phyloP scores from a whole-genome alignment of 2,797 vertebrate genomes.

The Poeciliopsis presidionis region DNA sequence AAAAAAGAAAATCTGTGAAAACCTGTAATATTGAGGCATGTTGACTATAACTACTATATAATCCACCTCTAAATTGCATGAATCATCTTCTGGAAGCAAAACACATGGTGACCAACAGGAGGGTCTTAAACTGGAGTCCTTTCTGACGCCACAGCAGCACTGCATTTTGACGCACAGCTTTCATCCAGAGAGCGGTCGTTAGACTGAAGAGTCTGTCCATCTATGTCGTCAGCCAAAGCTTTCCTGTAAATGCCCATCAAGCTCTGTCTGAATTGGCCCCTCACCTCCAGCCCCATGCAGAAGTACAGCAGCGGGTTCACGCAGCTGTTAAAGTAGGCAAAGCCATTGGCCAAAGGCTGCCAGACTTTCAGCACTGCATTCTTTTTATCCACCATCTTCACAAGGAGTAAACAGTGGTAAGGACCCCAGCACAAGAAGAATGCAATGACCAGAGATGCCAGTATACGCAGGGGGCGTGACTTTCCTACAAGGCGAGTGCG shows the following conservation, averaged over 20 bases:
- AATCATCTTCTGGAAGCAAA: background rate
- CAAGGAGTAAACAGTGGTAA: conserved; percentile 80
- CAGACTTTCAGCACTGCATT: conserved; percentile 65
- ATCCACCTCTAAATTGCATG: background rate
- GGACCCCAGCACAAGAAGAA: conserved; percentile 85
- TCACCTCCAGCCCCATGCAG: conserved; percentile 76
- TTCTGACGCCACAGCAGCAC: fast-evolving
- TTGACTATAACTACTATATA: background rate
- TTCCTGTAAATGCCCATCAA: conserved; percentile 62
- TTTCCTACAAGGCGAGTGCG: conserved; percentile 71
- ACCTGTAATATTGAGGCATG: background rate
- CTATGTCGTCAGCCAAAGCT: conserved; percentile 66
- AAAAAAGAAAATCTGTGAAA: background rate
- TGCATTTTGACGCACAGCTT: conserved; percentile 6
- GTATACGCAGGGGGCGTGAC: conserved; percentile 72
- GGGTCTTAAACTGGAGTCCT: conserved; percentile 24
- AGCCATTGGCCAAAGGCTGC: conserved; percentile 60
- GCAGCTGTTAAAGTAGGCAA: conserved; percentile 83
- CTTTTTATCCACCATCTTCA: conserved; percentile 77
- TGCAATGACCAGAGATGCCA: conserved; percentile 69
- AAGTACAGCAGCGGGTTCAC: conserved; percentile 83
- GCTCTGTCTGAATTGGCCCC: conserved; percentile 61
- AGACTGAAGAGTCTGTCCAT: conserved; percentile 49
- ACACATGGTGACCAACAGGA: background rate
- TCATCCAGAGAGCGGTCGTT: conserved; percentile 59